Evolutionary conservation across 2,888 invertebrate genomes (phyloP), one percentile per base, ranked within the genome.

Genomic region (Erebia aethiops): DNA sequence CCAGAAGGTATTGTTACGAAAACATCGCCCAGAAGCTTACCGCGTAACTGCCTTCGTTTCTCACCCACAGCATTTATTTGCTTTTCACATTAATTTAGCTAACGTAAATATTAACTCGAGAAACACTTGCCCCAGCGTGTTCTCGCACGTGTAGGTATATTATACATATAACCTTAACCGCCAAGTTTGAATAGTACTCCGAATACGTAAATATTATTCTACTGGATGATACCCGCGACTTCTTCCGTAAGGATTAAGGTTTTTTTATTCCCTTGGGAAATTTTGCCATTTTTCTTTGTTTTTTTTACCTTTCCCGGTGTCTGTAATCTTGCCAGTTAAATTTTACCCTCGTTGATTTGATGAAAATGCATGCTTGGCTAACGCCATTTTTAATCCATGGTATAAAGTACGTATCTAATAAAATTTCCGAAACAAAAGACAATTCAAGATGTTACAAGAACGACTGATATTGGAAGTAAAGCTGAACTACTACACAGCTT

Each of bases 31-130:
- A 16, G 13, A 61, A 43, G 5, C 16, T 11, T 11, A 61, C 35
- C 57, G 14, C 21, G 5, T 14, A 49, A 46, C 8, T 49, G 26
- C 62, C 21, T 49, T 62, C 21, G 46, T 62, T 62, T 49, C 14
- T 49, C 62, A 49, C 21, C 46, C 14, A 49, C 49, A 18, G 13
- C 21, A 49, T 14, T 62, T 62, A 21, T 62, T 62, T 49, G 62
- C 46, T 62, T 49, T 49, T 49, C 62, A 21, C 49, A 21, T 62
- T 62, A 49, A 62, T 62, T 49, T 46, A 11, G 13, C 21, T 62
- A 49, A 62, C 8, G 21, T 62, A 62, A 62, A 62, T 62, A 62
- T 62, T 62, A 62, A 21, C 62, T 62, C 21, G 11, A 18, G 18
- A 18, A 21, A 49, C 14, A 49, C 62, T 26, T 14, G 13, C 21